These are phyloP conservation scores for Enteromius anoplus DNA, from an alignment of 2,797 vertebrate species.

Conservation along the genomic window DNA sequence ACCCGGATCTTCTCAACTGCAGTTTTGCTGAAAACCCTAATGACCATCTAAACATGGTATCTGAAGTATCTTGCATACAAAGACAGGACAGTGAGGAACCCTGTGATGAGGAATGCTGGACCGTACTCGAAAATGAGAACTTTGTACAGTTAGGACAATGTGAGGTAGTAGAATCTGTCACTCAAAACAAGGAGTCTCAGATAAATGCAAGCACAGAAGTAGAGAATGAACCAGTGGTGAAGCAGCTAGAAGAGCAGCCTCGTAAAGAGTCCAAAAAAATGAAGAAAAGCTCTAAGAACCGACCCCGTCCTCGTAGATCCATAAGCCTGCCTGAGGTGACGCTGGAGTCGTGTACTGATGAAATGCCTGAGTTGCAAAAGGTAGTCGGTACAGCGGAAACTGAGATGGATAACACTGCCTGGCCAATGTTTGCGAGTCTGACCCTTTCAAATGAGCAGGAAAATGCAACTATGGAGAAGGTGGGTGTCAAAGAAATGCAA, in stretches of 20 bases:
- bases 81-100: constrained; percentile 32
- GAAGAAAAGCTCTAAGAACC: constrained; percentile 37
- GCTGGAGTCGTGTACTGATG: constrained; percentile 36
- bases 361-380: constrained; percentile 8
- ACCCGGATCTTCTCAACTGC: constrained; percentile 62
- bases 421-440: constrained; percentile 45
- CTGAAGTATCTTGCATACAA: neutral
- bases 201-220: neutral
- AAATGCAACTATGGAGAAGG: neutral
- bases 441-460: constrained; percentile 19
- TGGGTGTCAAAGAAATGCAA: constrained; percentile 1
- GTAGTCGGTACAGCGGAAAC: neutral
- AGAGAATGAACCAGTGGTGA: neutral
- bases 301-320: constrained; percentile 63
- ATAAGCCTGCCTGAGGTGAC: constrained; percentile 70
- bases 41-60: neutral
- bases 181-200: neutral
- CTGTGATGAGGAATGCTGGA: constrained; percentile 55
- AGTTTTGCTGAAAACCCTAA: constrained; percentile 56
- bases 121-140: constrained; percentile 39
- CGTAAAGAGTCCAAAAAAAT: neutral
- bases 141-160: constrained; percentile 28
- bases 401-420: neutral
- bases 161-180: neutral
- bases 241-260: neutral